Percentiles rank a stretch among this genome's conserved stretches.
phyloP scores from a whole-genome alignment of 2,797 vertebrate species.

The Dendrocincla fuliginosa region DNA sequence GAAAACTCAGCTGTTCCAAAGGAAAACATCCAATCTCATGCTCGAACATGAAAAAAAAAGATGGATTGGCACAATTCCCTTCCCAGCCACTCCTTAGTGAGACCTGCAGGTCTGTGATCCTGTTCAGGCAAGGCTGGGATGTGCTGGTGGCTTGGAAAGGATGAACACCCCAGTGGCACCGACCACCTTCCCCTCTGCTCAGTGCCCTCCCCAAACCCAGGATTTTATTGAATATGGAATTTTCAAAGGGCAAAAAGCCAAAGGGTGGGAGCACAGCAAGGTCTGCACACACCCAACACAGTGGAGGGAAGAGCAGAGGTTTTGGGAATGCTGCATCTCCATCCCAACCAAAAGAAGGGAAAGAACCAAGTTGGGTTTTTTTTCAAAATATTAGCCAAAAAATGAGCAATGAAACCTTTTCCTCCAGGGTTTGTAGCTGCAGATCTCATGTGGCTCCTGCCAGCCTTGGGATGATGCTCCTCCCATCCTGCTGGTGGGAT shows the following conservation, averaged over 20 bases:
- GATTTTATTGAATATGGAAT: not conserved
- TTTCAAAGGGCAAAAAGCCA: not conserved
- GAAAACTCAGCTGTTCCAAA: not conserved
- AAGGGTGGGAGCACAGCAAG: not conserved
- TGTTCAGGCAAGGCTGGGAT: not conserved
- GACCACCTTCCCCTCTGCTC: not conserved
- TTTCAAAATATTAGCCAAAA: not conserved
- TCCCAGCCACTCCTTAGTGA: not conserved
- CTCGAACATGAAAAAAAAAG: not conserved
- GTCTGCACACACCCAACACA: not conserved
- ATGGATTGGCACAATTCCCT: not conserved
- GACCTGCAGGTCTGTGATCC: not conserved
- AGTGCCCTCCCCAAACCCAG: not conserved
- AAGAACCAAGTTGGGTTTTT: not conserved
- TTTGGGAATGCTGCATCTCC: not conserved
- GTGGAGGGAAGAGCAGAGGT: not conserved
- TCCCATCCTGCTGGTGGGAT: not conserved
- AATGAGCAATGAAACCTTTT: accelerated
- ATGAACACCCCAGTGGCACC: not conserved
- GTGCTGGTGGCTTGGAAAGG: not conserved
- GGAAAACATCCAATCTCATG: accelerated
- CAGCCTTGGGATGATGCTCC: not conserved
- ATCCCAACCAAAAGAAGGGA: not conserved
- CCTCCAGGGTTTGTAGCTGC: not conserved
- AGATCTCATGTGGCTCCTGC: accelerated